Evolutionary conservation across 2,888 invertebrate species (phyloP), one percentile per base, ranked within the genome.

Genomic region (Zygogramma bicolorata): DNA sequence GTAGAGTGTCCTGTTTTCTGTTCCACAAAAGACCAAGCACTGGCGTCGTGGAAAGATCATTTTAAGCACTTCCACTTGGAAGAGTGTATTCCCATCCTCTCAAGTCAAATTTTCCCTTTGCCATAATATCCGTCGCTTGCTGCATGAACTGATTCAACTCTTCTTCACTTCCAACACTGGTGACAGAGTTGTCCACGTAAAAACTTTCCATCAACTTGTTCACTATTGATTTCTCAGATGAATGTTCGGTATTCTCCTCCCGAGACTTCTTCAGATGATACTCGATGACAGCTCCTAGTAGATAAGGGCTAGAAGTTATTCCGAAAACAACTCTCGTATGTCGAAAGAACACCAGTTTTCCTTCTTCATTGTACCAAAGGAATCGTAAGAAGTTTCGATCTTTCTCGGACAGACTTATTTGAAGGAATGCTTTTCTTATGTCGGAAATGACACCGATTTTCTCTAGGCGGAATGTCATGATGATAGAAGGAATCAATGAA

Each of bases 351-450:
- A n/a, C n/a, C n/a, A n/a, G n/a, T n/a, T n/a, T n/a, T n/a, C 70
- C 42, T 34, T 75, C 65, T 18, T 13, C 7, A 15, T 70, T 60
- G 8, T 70, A 75, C 81, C 81, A 81, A 5, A 84, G 69, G 70
- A 83, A 84, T 60, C 76, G 27, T 0, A 82, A 61, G 65, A 71
- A 82, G 58, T 82, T 74, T 62, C 84, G 66, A 58, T 85, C 82
- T 8, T 72, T 60, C 65, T 70, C 25, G 5, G 66, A 18, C 0
- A 82, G 34, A 29, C 71, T 73, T 5, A 84, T 81, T 76, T 82
- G 83, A n/a, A 82, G 71, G 71, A 84, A 84, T 0, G 82, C 83
- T 62, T 81, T 81, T 15, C 73, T 38, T 3, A 85, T 83, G 70
- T 83, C 82, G 6, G 81, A 65, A 2, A 76, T 68, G 0, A 80